Percentiles rank a stretch among this genome's conserved stretches.
These are phyloP conservation scores for Melanotaenia maccullochi DNA, from an alignment of 2,797 vertebrate genomes.

Conservation along the genomic window DNA sequence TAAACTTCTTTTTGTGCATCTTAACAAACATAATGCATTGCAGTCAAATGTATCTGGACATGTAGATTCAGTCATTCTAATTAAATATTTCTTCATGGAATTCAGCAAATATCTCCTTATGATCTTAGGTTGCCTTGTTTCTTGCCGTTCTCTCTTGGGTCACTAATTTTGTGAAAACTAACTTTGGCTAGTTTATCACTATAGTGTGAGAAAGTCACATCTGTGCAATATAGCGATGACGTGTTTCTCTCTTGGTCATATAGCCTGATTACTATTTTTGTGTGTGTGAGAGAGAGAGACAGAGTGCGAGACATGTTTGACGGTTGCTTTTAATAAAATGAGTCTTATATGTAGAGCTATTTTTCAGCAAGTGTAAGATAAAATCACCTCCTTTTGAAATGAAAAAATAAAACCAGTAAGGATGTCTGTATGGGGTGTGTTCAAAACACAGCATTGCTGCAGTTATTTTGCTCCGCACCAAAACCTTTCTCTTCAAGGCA, in stretches of 20 bases:
- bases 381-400: constrained; percentile 5
- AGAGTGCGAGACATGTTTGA: no score
- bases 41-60: not conserved
- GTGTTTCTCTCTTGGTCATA: no score
- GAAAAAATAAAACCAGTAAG: not conserved
- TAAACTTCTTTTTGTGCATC: not conserved
- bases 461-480: constrained; percentile 17
- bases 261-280: no score
- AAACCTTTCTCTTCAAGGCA: constrained; percentile 9
- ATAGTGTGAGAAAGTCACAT: not conserved
- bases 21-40: not conserved
- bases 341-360: no score
- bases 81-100: not conserved
- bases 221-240: no score
- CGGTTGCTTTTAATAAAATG: not conserved
- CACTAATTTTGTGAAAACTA: not conserved
- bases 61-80: not conserved
- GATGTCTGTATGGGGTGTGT: constrained; percentile 9
- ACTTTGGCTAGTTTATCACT: not conserved
- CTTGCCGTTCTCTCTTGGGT: not conserved
- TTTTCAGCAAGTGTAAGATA: not conserved
- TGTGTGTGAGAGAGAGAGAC: no score
- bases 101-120: not conserved
- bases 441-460: not conserved
- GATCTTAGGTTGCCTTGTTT: not conserved